These are phyloP conservation scores for Porites divaricata DNA, from an alignment of 92 coral and sea anemone genomes.

Conservation along the genomic window DNA sequence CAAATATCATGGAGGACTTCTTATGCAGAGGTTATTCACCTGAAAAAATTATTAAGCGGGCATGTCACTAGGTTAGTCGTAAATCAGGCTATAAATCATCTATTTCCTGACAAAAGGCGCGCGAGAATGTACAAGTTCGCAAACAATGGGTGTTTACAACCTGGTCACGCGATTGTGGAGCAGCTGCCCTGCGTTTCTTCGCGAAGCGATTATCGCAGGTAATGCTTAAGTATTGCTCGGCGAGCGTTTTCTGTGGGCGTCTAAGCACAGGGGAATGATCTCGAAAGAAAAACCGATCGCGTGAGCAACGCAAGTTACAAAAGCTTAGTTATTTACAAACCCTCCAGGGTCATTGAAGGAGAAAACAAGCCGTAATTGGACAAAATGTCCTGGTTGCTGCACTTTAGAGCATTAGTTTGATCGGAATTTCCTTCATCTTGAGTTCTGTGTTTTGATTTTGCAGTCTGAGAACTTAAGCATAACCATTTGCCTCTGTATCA, in stretches of 20 bases:
- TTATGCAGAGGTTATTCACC: neutral
- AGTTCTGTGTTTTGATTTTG: conserved; percentile 12
- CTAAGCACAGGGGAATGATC: neutral
- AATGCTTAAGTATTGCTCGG: conserved; percentile 19
- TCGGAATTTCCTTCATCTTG: conserved; percentile 14
- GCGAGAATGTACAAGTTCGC: neutral
- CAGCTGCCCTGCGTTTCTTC: conserved; percentile 8
- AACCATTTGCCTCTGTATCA: neutral
- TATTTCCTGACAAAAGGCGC: conserved; percentile 24
- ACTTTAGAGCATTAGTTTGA: conserved; percentile 25
- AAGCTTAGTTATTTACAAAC: conserved; percentile 26
- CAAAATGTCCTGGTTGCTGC: conserved; percentile 39
- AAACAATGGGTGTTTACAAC: conserved; percentile 29
- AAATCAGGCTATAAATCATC: conserved; percentile 20
- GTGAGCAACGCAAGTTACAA: conserved; percentile 14
- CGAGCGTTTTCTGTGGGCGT: neutral
- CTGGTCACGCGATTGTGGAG: conserved; percentile 37
- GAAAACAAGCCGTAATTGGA: conserved; percentile 37
- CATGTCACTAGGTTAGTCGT: conserved; percentile 23
- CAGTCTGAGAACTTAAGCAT: neutral
- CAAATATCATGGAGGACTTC: neutral
- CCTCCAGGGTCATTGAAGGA: conserved; percentile 38
- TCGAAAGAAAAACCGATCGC: conserved; percentile 26
- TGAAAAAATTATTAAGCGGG: neutral
- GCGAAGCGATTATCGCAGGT: conserved; percentile 9